Conservation (phyloP, 2,797 vertebrate genomes). For the Philypnodon macrostomus region DNA sequence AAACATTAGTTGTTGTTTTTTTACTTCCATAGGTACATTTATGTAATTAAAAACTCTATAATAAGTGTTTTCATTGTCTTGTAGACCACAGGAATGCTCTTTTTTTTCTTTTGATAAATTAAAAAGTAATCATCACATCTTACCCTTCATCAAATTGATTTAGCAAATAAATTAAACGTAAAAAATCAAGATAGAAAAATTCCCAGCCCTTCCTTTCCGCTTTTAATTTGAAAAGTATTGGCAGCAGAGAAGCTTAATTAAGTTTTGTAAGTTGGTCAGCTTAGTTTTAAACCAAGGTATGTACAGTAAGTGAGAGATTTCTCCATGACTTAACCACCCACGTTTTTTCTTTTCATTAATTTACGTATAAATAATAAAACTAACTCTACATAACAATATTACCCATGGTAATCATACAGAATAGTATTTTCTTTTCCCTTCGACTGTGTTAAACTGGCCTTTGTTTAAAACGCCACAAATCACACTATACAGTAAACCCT, state of each 20-base stretch:
- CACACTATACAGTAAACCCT: slow-evolving; percentile 80
- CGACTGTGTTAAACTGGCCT: slow-evolving; percentile 57
- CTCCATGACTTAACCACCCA: slow-evolving; percentile 53
- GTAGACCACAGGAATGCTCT: slow-evolving; percentile 67
- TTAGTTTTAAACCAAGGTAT: slow-evolving; percentile 76
- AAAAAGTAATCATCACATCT: slow-evolving; percentile 66
- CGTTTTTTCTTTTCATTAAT: slow-evolving; percentile 43
- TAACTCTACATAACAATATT: slow-evolving; percentile 79
- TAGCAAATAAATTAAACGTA: slow-evolving; percentile 79
- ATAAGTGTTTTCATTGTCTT: slow-evolving; percentile 73
- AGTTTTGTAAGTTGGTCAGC: slow-evolving; percentile 46
- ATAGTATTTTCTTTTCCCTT: slow-evolving; percentile 74
- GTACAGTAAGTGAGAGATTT: slow-evolving; percentile 70
- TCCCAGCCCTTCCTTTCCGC: slow-evolving; percentile 64
- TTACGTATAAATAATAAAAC: slow-evolving; percentile 79
- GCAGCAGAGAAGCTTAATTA: slow-evolving; percentile 67
- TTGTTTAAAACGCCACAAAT: slow-evolving; percentile 72
- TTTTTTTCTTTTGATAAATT: slow-evolving; percentile 67
- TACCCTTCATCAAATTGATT: slow-evolving; percentile 58
- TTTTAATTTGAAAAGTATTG: slow-evolving; percentile 71
- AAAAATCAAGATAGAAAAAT: slow-evolving; percentile 79
- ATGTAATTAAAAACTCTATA: slow-evolving; percentile 83
- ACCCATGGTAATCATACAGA: slow-evolving; percentile 75
- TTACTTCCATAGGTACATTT: slow-evolving; percentile 78
- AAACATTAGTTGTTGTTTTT: slow-evolving; percentile 65